Percentiles rank a stretch among this genome's conserved stretches.
These are phyloP conservation scores for Cantharis rustica DNA, from an alignment of 2,888 invertebrate genomes.

Conservation along the genomic window DNA sequence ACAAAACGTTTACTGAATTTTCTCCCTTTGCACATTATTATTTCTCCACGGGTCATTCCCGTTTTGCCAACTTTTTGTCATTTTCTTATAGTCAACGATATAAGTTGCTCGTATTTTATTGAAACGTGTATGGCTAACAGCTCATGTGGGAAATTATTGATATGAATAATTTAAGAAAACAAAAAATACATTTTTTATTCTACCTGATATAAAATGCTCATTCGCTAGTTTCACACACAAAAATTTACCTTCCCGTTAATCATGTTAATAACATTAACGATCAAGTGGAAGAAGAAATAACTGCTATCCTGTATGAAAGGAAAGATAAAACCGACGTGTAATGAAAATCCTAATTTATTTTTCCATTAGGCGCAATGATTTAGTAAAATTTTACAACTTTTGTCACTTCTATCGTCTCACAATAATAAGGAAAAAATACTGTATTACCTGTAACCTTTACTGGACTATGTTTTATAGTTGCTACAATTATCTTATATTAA, in stretches of 20 bases:
- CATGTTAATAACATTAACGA: not conserved
- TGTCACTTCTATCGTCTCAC: no score
- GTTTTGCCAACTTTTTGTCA: constrained; percentile 17
- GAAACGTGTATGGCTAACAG: not conserved
- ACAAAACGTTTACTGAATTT: constrained; percentile 25
- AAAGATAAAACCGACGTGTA: not conserved
- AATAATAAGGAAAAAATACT: no score
- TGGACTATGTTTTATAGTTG: no score
- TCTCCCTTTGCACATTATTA: constrained; percentile 23
- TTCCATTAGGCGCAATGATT: not conserved
- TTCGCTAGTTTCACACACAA: not conserved
- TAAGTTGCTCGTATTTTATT: constrained; percentile 7
- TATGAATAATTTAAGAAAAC: constrained; percentile 8
- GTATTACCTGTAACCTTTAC: no score
- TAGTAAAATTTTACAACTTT: no score
- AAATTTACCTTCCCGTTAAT: not conserved
- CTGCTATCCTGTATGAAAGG: not conserved
- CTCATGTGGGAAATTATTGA: not conserved
- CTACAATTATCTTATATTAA: no score
- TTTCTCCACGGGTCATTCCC: constrained; percentile 27
- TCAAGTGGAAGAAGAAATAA: not conserved
- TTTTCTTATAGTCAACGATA: constrained; percentile 14
- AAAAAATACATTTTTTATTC: not conserved
- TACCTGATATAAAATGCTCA: not conserved
- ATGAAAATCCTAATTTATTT: not conserved